A percentile compares a stretch with the other conserved stretches of the same genome.
These are phyloP conservation scores for Synanthedon formicaeformis DNA, from an alignment of 2,888 invertebrate genomes.

Conservation along the genomic window DNA sequence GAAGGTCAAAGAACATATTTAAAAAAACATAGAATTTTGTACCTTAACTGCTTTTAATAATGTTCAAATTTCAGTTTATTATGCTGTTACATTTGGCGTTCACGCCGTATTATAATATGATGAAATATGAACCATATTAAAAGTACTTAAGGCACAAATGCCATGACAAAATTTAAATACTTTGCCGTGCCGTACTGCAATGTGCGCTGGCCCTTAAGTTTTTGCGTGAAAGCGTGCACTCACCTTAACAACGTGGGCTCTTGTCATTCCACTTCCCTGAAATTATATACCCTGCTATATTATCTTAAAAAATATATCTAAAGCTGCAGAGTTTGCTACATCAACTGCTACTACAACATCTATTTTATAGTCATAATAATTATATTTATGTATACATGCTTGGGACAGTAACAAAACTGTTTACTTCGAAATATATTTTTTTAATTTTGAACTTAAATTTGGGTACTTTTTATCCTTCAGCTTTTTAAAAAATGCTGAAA, in stretches of 20 bases:
- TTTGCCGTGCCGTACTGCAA: too few relatives aligned
- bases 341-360: conserved; percentile 53
- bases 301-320: conserved; percentile 5
- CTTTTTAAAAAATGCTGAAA: too few relatives aligned
- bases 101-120: background rate
- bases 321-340: conserved; percentile 30
- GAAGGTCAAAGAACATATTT: background rate
- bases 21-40: background rate
- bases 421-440: conserved; percentile 7
- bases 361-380: conserved; percentile 7
- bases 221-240: conserved; percentile 43
- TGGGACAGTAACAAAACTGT: conserved; percentile 52
- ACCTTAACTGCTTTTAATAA: too few relatives aligned
- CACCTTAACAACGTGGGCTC: conserved; percentile 58
- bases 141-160: too few relatives aligned
- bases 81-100: conserved; percentile 1
- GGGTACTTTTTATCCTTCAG: too few relatives aligned
- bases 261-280: conserved; percentile 60
- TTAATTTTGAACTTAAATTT: too few relatives aligned
- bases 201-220: background rate
- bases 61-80: background rate
- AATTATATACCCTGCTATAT: conserved; percentile 35
- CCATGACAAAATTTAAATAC: too few relatives aligned
- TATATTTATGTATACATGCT: conserved; percentile 27
- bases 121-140: too few relatives aligned